These are phyloP conservation scores for Aethes cnicana DNA, from an alignment of 2,888 invertebrate genomes.

Conservation along the genomic window DNA sequence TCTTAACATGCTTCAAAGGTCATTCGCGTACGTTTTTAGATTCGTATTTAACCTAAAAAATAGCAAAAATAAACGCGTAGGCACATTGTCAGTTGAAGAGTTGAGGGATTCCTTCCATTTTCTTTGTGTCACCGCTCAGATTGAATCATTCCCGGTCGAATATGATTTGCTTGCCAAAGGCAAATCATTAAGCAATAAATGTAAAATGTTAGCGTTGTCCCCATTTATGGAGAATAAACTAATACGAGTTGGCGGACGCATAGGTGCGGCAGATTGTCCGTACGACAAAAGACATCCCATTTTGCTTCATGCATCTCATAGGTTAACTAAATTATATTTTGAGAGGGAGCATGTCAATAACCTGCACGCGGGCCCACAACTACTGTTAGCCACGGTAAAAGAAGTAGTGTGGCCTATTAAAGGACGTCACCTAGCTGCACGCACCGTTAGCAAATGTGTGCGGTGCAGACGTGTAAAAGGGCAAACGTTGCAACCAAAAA, in stretches of 20 bases:
- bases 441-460: constrained; percentile 27
- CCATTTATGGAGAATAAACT: constrained; percentile 32
- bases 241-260: constrained; percentile 31
- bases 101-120: constrained; percentile 31
- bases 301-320: constrained; percentile 25
- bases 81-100: constrained; percentile 31
- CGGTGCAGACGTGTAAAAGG: constrained; percentile 24
- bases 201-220: constrained; percentile 33
- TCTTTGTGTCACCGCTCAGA: constrained; percentile 29
- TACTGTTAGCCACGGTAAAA: constrained; percentile 27
- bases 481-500: constrained; percentile 14
- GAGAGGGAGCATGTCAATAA: constrained; percentile 19
- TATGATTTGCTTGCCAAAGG: constrained; percentile 23
- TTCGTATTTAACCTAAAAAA: constrained; percentile 33
- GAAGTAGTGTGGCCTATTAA: constrained; percentile 21
- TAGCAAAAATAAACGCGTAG: constrained; percentile 16
- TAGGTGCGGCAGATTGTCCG: constrained; percentile 12
- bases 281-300: constrained; percentile 31
- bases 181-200: constrained; percentile 29
- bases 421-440: background rate
- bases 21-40: constrained; percentile 32
- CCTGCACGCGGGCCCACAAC: constrained; percentile 32
- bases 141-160: constrained; percentile 31
- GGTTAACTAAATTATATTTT: constrained; percentile 25
- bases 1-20: constrained; percentile 29